These are phyloP conservation scores for Muscina levida DNA, from an alignment of 2,888 invertebrate species.

Conservation along the genomic window DNA sequence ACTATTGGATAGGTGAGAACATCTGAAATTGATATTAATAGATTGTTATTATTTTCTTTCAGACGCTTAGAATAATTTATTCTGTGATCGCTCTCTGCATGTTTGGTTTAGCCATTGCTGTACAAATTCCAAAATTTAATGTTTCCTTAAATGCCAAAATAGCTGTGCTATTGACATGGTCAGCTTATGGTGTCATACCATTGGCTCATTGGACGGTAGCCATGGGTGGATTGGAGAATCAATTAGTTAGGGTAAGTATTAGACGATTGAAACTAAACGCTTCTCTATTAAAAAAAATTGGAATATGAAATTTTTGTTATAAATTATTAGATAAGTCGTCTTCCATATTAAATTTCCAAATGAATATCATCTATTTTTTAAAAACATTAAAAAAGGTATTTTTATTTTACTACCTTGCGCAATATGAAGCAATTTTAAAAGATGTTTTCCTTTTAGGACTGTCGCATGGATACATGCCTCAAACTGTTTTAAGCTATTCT, in stretches of 20 bases:
- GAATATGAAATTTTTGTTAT: neutral
- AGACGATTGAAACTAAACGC: too few species aligned
- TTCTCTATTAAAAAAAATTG: too few species aligned
- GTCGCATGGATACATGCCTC: too few species aligned
- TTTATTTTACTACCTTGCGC: too few species aligned
- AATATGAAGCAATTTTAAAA: too few species aligned
- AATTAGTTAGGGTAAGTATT: conserved; percentile 87
- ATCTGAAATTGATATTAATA: conserved; percentile 38
- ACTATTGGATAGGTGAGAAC: neutral
- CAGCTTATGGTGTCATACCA: conserved; percentile 93
- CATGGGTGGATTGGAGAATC: conserved; percentile 93
- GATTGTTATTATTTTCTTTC: conserved; percentile 73
- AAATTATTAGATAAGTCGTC: neutral
- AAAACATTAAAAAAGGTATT: too few species aligned
- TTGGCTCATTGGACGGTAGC: conserved; percentile 94
- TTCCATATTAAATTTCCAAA: too few species aligned
- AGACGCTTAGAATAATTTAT: conserved; percentile 91
- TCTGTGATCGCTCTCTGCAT: conserved; percentile 90
- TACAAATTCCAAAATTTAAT: conserved; percentile 88
- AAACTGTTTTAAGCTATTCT: too few species aligned
- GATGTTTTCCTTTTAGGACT: too few species aligned
- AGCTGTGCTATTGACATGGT: conserved; percentile 91
- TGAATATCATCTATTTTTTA: too few species aligned
- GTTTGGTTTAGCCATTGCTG: conserved; percentile 88
- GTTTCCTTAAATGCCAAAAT: conserved; percentile 88